A percentile compares a stretch with the other conserved stretches of the same genome.
Conservation (phyloP, 2,888 invertebrate genomes). For the Pachymerium ferrugineum region DNA sequence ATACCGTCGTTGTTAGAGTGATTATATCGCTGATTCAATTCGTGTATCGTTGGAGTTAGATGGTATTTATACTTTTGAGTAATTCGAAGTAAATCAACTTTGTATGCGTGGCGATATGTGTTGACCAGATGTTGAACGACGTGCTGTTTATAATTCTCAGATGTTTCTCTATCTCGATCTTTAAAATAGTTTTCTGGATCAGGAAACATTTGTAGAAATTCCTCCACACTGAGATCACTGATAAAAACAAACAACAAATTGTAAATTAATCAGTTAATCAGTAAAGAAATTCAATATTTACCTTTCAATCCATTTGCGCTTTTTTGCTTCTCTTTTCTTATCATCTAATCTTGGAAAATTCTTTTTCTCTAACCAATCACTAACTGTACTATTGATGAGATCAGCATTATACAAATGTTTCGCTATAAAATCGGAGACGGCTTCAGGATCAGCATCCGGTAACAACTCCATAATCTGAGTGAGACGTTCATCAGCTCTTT, state of each 20-base stretch:
- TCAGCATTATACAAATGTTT: too few species aligned
- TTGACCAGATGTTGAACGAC: not conserved
- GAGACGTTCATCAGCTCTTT: too few species aligned
- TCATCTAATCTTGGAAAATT: not conserved
- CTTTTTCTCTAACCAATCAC: not conserved
- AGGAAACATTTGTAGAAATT: not conserved
- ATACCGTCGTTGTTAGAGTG: too few species aligned
- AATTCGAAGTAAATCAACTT: not conserved
- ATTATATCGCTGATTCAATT: too few species aligned
- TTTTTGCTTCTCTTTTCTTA: not conserved
- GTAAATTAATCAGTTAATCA: not conserved
- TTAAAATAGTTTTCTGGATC: not conserved
- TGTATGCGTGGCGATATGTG: not conserved
- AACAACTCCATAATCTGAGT: too few species aligned
- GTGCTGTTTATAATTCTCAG: not conserved
- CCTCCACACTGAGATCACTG: not conserved
- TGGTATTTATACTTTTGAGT: too few species aligned
- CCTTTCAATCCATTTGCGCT: not conserved
- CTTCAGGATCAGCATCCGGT: too few species aligned
- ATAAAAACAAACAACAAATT: not conserved
- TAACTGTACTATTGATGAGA: not conserved
- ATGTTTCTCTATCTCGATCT: not conserved
- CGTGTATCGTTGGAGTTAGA: too few species aligned
- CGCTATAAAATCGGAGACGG: too few species aligned
- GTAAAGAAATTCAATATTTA: not conserved